phyloP scores from a whole-genome alignment of 2,113 vertebrate genomes.

The Pseudorectes ferrugineus region DNA sequence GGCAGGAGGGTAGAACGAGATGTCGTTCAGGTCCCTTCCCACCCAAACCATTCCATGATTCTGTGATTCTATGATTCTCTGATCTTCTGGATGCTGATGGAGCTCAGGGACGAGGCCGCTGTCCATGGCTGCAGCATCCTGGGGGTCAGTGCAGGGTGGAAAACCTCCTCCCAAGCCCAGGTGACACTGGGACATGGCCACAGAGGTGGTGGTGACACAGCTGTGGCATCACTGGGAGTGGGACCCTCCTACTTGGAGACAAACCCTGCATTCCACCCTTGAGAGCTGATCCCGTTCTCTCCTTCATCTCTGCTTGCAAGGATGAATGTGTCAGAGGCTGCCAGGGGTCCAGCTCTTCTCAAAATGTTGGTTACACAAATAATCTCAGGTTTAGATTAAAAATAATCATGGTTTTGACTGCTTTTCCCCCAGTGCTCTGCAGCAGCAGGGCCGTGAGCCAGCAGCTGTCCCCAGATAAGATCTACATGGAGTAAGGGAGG shows the following conservation, averaged over 20 bases:
- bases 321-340: not conserved
- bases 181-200: not conserved
- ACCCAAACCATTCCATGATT: not conserved
- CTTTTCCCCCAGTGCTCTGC: not conserved
- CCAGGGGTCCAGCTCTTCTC: not conserved
- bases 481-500: not conserved
- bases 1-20: not conserved
- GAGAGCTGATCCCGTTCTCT: not conserved
- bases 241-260: not conserved
- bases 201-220: not conserved
- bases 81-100: not conserved
- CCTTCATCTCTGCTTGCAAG: not conserved
- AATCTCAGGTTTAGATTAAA: not conserved
- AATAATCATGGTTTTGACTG: not conserved
- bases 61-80: not conserved
- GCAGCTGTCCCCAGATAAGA: not conserved
- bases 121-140: not conserved
- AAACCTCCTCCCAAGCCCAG: not conserved
- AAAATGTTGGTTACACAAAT: not conserved
- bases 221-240: accelerated
- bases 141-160: not conserved
- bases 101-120: accelerated
- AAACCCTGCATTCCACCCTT: accelerated
- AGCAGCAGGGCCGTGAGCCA: not conserved
- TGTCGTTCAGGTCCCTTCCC: not conserved